A percentile compares a stretch with the other conserved stretches of the same genome.
These are phyloP conservation scores for Coelogynopora nodosa DNA, from an alignment of 2,888 invertebrate species.

Conservation along the genomic window DNA sequence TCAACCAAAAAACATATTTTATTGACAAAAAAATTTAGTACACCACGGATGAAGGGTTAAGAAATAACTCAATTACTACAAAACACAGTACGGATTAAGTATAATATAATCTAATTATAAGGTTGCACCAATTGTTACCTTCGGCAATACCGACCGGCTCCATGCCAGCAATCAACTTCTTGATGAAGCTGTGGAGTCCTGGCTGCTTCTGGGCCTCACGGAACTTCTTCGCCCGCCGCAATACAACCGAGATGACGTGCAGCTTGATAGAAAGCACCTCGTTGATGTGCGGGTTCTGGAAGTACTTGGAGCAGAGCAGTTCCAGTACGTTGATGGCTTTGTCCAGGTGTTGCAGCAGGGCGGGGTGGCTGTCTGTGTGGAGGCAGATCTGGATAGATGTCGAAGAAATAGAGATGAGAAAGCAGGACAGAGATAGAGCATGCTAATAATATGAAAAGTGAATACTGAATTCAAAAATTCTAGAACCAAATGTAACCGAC, in stretches of 20 bases:
- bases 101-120: too few species aligned
- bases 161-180: constrained; percentile 22
- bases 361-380: constrained; percentile 69
- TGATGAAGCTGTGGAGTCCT: constrained; percentile 49
- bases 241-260: constrained; percentile 55
- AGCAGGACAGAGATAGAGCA: constrained; percentile 56
- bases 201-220: constrained; percentile 49
- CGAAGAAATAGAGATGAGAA: background rate
- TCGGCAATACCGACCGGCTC: constrained; percentile 13
- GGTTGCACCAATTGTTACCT: too few species aligned
- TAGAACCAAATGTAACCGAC: background rate
- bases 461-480: background rate
- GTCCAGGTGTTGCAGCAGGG: constrained; percentile 72
- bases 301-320: constrained; percentile 7
- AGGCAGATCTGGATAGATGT: constrained; percentile 62
- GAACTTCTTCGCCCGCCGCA: constrained; percentile 49
- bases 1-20: too few species aligned
- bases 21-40: too few species aligned
- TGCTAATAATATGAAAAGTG: background rate
- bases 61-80: too few species aligned
- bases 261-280: constrained; percentile 59
- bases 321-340: constrained; percentile 75
- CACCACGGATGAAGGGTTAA: too few species aligned
- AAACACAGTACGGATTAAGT: too few species aligned
- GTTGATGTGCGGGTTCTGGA: constrained; percentile 63